Conservation (phyloP, 2,888 invertebrate genomes). For the Nasonia oneida region DNA sequence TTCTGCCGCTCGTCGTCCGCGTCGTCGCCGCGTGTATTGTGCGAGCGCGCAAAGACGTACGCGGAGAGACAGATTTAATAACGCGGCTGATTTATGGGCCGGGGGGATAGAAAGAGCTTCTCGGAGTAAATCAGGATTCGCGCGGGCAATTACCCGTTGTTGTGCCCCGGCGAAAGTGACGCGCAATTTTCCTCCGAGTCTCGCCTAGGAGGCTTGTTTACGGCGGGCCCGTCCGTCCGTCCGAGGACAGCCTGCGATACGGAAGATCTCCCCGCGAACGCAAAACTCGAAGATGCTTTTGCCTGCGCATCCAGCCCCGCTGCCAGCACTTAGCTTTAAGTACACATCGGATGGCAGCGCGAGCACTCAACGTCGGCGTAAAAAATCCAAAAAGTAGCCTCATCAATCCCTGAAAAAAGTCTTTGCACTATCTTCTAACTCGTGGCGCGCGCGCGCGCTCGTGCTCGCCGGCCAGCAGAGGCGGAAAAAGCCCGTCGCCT, state of each 20-base stretch:
- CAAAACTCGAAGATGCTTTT: background rate
- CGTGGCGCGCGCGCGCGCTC: background rate
- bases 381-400: slow-evolving; percentile 3
- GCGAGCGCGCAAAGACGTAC: slow-evolving; percentile 20
- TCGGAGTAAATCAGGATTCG: slow-evolving; percentile 54
- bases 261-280: background rate
- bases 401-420: background rate
- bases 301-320: too few relatives aligned
- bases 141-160: slow-evolving; percentile 32
- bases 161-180: slow-evolving; percentile 27
- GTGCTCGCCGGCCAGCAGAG: background rate
- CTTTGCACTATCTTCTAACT: background rate
- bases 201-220: background rate
- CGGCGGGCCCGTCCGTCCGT: background rate
- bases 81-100: slow-evolving; percentile 42
- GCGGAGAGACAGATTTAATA: slow-evolving; percentile 40
- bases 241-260: background rate
- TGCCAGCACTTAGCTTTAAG: background rate
- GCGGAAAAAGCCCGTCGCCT: background rate
- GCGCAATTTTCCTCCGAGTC: background rate
- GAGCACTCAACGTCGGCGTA: background rate
- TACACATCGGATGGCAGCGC: background rate
- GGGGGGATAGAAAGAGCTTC: background rate
- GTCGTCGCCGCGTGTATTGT: background rate
- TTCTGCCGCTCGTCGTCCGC: slow-evolving; percentile 39